Evolutionary conservation across 2,113 vertebrate species (phyloP).

Genomic region (Mustela lutreola): DNA sequence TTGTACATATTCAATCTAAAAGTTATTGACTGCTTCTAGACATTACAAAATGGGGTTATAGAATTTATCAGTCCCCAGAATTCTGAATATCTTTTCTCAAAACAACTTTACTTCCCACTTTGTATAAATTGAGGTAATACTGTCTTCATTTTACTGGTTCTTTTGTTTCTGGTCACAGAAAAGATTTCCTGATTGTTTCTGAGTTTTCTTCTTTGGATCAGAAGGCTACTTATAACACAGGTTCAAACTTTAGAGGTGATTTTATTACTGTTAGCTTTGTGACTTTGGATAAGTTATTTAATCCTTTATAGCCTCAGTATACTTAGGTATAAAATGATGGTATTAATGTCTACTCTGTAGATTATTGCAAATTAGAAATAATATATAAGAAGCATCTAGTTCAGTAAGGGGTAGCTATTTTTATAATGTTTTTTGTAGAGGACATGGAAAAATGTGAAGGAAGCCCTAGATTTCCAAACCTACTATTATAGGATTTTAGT

Average conservation of each 20-base stretch:
- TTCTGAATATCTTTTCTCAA: constrained; percentile 53
- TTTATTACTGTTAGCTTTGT: constrained; percentile 22
- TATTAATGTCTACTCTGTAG: constrained; percentile 41
- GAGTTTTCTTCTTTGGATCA: constrained; percentile 36
- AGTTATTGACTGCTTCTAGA: constrained; percentile 32
- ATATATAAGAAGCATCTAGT: constrained; percentile 45
- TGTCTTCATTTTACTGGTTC: constrained; percentile 30
- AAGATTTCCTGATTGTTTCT: not conserved
- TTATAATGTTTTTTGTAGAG: constrained; percentile 47
- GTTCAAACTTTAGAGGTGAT: not conserved
- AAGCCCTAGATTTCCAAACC: constrained; percentile 25
- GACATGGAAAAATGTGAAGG: constrained; percentile 17
- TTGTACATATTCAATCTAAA: constrained; percentile 39
- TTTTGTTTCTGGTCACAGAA: constrained; percentile 56
- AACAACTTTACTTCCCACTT: not conserved
- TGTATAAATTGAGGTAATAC: constrained; percentile 37
- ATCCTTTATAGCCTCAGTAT: constrained; percentile 31
- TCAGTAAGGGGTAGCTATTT: constrained; percentile 17
- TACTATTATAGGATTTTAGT: constrained; percentile 17
- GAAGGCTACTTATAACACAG: constrained; percentile 28
- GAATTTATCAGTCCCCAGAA: constrained; percentile 50
- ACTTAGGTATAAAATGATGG: constrained; percentile 36
- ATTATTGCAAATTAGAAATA: constrained; percentile 54
- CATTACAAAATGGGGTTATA: constrained; percentile 48
- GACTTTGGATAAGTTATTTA: not conserved